Evolutionary conservation across 2,113 vertebrate species (phyloP).

Genomic region (Notarius lentiginosus): DNA sequence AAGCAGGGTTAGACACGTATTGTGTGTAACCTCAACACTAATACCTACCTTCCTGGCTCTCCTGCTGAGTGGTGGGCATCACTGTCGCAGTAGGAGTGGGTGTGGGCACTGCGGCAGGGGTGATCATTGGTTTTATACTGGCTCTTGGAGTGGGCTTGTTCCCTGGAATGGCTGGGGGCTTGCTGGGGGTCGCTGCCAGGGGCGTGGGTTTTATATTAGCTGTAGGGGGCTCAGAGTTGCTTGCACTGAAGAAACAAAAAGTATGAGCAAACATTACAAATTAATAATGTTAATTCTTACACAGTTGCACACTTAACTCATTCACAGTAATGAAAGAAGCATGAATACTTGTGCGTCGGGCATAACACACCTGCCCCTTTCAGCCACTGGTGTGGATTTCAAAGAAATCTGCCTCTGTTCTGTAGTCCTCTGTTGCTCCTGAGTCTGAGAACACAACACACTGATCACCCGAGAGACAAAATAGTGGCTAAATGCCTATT

Average conservation of each 20-base stretch:
- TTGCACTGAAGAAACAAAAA: constrained; percentile 73
- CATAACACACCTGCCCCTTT: constrained; percentile 86
- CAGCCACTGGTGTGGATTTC: constrained; percentile 87
- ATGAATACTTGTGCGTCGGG: background rate
- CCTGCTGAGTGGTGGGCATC: constrained; percentile 97
- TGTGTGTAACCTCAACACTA: background rate
- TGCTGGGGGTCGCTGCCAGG: constrained; percentile 88
- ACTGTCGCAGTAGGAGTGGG: constrained; percentile 97
- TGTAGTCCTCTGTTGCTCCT: constrained; percentile 86
- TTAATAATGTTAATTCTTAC: background rate
- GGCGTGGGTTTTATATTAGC: constrained; percentile 98
- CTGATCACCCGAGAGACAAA: background rate
- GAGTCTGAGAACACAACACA: constrained; percentile 71
- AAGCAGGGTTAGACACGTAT: background rate
- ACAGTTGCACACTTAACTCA: background rate
- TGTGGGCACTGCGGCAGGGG: constrained; percentile 88
- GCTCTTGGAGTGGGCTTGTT: constrained; percentile 95
- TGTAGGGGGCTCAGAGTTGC: constrained; percentile 91
- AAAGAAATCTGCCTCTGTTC: constrained; percentile 86
- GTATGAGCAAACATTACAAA: background rate
- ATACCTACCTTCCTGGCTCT: constrained; percentile 87
- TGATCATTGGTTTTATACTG: constrained; percentile 97
- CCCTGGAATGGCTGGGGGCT: constrained; percentile 87
- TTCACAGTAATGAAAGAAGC: background rate
- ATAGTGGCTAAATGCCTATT: background rate